These are phyloP conservation scores for Anolis sagrei DNA, from an alignment of 2,113 vertebrate species.

Conservation along the genomic window DNA sequence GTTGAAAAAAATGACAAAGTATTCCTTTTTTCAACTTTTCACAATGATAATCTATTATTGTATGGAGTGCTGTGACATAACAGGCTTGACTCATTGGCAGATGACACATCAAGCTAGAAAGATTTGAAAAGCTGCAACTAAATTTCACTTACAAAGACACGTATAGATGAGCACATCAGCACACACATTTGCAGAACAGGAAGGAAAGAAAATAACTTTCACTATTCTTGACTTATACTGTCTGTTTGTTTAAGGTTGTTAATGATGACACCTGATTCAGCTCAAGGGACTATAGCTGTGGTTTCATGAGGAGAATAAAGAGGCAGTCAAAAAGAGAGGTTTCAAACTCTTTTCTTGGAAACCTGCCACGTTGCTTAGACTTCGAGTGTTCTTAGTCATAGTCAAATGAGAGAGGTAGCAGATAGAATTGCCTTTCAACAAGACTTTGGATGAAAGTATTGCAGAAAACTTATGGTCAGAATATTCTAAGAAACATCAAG, in stretches of 20 bases:
- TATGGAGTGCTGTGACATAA: conserved; percentile 71
- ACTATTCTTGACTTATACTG: conserved; percentile 70
- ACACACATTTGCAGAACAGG: conserved; percentile 73
- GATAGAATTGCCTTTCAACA: not conserved
- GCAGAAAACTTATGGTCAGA: not conserved
- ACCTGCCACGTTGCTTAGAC: not conserved
- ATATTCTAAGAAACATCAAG: not conserved
- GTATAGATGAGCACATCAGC: not conserved
- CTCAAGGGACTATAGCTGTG: conserved; percentile 13
- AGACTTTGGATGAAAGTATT: not conserved
- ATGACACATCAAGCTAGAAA: conserved; percentile 79
- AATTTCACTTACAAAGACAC: conserved; percentile 73
- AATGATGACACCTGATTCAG: conserved; percentile 69
- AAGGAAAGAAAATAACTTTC: conserved; percentile 79
- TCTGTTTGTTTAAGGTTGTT: conserved; percentile 72
- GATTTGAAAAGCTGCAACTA: conserved; percentile 80
- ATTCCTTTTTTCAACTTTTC: conserved; percentile 57
- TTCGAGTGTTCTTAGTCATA: not conserved
- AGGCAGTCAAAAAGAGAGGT: not conserved
- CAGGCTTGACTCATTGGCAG: conserved; percentile 79
- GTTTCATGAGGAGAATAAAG: conserved; percentile 1
- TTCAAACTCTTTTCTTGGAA: conserved; percentile 6
- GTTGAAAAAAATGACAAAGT: conserved; percentile 52
- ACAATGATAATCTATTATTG: conserved; percentile 57
- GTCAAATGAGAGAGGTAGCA: not conserved